Percentiles rank a stretch among this genome's conserved stretches.
Conservation (phyloP, 2,113 vertebrate genomes). For the Podarcis cretensis region DNA sequence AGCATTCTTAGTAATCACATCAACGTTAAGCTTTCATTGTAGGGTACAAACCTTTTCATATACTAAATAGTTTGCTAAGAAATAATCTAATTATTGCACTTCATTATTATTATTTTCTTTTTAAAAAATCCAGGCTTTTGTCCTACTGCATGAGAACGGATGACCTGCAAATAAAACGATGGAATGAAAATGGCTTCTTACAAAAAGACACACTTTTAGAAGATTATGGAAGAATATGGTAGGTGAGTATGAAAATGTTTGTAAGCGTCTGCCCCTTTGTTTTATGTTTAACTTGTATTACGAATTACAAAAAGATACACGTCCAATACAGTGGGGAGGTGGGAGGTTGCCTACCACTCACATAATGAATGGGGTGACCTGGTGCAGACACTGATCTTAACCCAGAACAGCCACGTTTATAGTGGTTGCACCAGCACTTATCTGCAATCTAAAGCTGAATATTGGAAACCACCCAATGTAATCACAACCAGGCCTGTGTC, state of each 20-base stretch:
- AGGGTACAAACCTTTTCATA: constrained; percentile 65
- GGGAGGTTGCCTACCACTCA: not conserved
- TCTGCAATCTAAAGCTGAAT: not conserved
- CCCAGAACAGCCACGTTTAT: no score
- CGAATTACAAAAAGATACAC: constrained; percentile 12
- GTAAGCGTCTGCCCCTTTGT: not conserved
- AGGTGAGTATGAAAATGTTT: constrained; percentile 21
- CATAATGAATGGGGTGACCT: not conserved
- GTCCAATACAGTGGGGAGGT: not conserved
- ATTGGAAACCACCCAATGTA: not conserved
- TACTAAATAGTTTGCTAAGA: constrained; percentile 72
- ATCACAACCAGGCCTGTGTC: not conserved
- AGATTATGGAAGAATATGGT: constrained; percentile 48
- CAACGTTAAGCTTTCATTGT: constrained; percentile 43
- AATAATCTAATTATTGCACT: constrained; percentile 76
- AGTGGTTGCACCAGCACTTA: not conserved
- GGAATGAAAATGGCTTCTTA: constrained; percentile 47
- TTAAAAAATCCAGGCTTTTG: constrained; percentile 70
- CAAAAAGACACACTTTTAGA: constrained; percentile 29
- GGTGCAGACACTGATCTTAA: not conserved
- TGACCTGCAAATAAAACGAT: constrained; percentile 56
- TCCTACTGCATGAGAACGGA: constrained; percentile 68
- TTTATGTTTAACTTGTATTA: not conserved
- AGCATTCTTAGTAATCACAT: constrained; percentile 57
- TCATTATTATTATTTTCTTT: constrained; percentile 37